Percentiles rank a stretch among this genome's conserved stretches.
Evolutionary conservation across 1,140 invertebrate genomes (phyloP).

Genomic region (Asbolus verrucosus): DNA sequence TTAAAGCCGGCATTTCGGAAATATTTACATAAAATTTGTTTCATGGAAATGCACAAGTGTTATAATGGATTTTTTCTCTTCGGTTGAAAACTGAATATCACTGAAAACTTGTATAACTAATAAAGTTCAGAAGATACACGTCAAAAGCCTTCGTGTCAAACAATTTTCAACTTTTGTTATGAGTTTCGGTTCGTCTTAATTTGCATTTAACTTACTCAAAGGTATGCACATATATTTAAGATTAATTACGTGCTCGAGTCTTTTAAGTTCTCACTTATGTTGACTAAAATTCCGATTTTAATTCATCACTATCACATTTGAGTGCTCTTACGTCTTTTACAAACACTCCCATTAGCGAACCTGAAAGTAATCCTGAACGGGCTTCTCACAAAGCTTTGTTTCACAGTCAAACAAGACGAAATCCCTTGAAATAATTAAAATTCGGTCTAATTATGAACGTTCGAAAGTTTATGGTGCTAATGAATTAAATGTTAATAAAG

Average conservation of each 20-base stretch:
- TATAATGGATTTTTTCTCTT: conserved; percentile 14
- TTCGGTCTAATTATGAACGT: not conserved
- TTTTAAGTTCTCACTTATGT: not conserved
- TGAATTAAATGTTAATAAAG: not conserved
- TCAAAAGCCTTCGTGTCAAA: not conserved
- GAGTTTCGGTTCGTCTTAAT: conserved; percentile 13
- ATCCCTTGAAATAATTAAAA: not conserved
- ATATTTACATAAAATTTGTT: conserved; percentile 16
- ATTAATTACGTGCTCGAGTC: not conserved
- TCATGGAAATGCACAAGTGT: not conserved
- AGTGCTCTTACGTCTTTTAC: not conserved
- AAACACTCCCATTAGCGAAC: not conserved
- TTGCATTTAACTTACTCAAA: conserved; percentile 21
- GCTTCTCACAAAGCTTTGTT: not conserved
- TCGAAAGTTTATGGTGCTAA: not conserved
- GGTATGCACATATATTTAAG: conserved; percentile 9
- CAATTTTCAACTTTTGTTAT: conserved; percentile 3
- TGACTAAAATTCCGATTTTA: no score
- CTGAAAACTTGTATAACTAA: conserved; percentile 5
- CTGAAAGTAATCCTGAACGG: not conserved
- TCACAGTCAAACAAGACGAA: not conserved
- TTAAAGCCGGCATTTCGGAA: not conserved
- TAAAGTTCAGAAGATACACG: conserved; percentile 5
- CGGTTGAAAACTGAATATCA: conserved; percentile 1
- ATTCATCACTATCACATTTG: no score